A percentile compares a stretch with the other conserved stretches of the same genome.
phyloP scores from a whole-genome alignment of 2,888 invertebrate genomes.

The Rhingia rostrata region DNA sequence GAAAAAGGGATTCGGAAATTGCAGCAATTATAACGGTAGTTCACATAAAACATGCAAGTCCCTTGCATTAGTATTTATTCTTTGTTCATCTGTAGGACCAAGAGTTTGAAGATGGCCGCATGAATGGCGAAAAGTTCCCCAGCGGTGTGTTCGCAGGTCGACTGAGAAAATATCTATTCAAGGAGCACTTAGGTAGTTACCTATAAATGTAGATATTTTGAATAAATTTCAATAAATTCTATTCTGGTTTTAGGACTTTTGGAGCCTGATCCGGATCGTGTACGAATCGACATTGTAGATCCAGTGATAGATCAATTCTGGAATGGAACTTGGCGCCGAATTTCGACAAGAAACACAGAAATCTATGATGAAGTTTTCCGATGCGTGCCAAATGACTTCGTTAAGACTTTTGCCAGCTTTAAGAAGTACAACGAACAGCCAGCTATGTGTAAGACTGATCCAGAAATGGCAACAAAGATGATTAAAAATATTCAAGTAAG shows the following conservation, averaged over 20 bases:
- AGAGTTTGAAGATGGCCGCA: conserved; percentile 89
- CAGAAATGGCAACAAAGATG: conserved; percentile 88
- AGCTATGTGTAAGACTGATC: conserved; percentile 89
- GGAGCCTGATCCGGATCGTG: conserved; percentile 82
- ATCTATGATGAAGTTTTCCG: conserved; percentile 97
- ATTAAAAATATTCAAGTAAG: conserved; percentile 88
- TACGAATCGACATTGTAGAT: conserved; percentile 88
- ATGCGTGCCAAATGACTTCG: conserved; percentile 93
- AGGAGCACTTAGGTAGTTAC: conserved; percentile 93
- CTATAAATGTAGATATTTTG: conserved; percentile 73
- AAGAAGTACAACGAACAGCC: conserved; percentile 89
- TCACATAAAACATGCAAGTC: conserved; percentile 75
- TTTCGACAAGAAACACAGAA: conserved; percentile 92
- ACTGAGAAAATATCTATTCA: conserved; percentile 92
- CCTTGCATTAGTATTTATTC: not conserved
- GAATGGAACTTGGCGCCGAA: conserved; percentile 91
- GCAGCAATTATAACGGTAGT: conserved; percentile 92
- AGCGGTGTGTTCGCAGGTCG: conserved; percentile 94
- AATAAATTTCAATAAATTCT: not conserved
- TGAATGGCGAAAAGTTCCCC: conserved; percentile 92
- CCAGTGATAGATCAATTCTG: conserved; percentile 93
- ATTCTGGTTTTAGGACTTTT: conserved; percentile 82
- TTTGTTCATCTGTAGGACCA: conserved; percentile 86
- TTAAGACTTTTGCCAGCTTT: conserved; percentile 90
- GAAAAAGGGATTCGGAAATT: conserved; percentile 96